phyloP scores from a whole-genome alignment of 2,113 vertebrate species.

The Nestor notabilis region DNA sequence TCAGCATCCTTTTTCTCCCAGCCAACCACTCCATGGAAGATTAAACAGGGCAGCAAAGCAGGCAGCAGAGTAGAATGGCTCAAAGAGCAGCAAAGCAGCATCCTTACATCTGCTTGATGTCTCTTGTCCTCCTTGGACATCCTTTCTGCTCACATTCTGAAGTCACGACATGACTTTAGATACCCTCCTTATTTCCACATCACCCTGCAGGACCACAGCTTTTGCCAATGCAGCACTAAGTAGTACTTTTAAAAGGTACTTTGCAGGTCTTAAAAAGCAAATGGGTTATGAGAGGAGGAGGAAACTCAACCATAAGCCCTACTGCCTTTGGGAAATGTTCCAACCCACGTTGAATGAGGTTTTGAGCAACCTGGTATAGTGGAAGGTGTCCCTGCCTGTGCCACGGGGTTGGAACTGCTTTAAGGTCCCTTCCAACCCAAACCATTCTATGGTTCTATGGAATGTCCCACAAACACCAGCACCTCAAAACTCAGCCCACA shows the following conservation, averaged over 20 bases:
- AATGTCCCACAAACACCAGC: background rate
- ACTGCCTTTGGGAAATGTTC: background rate
- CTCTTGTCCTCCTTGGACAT: background rate
- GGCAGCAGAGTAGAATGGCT: background rate
- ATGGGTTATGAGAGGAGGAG: background rate
- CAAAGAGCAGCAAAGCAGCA: background rate
- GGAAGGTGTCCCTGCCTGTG: background rate
- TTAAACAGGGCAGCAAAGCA: background rate
- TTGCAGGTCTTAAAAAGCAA: background rate
- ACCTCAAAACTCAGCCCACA: background rate
- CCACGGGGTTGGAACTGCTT: background rate
- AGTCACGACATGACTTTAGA: background rate
- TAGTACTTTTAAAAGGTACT: background rate
- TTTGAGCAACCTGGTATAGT: background rate
- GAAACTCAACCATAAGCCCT: background rate
- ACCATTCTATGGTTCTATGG: background rate
- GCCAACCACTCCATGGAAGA: fast-evolving
- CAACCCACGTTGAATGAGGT: background rate
- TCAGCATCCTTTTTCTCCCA: background rate
- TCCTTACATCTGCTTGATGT: background rate
- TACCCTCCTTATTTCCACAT: too few species aligned
- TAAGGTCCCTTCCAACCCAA: background rate
- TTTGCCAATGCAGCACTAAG: background rate
- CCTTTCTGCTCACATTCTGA: background rate
- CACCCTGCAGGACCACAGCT: background rate